Base-by-base conservation (phyloP, 1,140 invertebrate genomes). In the Dreissena polymorpha region DNA sequence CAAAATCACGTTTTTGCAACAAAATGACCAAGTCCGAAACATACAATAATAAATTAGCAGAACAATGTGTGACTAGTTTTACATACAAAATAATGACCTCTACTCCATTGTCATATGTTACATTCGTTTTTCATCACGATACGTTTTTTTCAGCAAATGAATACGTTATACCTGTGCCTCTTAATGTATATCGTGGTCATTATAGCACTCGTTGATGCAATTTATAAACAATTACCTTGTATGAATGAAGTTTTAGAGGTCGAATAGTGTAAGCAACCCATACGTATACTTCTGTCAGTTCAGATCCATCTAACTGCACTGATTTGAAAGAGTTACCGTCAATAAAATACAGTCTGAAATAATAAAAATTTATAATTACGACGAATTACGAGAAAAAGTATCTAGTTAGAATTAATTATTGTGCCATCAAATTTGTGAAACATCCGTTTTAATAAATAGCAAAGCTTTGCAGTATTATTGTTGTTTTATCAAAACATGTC, bases 281-380 rank as follows among this genome's bases (percentile, higher is more conserved):
- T 6, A 57, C 18, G 1, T 21, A 0, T 12, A 73, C 25, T 73
- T 49, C 16, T 7, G 21, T 60, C 18, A 73, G 10, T 23, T 57
- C 7, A 27, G 49, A 25, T 27, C 71, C 71, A 12, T 73, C 25
- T 7, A 57, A 14, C 25, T 57, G 25, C 55, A 51, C 55, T 21
- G 21, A 25, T 27, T 73, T 73, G 0, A 57, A 51, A 12, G 3
- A 7, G 6, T 27, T 14, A 1, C 14, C 53, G 60, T 73, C 71
- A 60, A 73, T 73, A 14, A 73, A 73, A 27, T 73, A 73, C 21
- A 73, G 16, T n/a, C 71, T 73, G 67, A 6, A 69, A 67, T 10
- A 29, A 29, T 16, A 29, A 49, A 27, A 10, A 18, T 49, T 0
- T 23, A 63, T 63, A 5, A 63, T n/a, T 23, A 63, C 3, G 39